Base-by-base conservation (phyloP, 2,888 invertebrate species). In the Philereme transversata region DNA sequence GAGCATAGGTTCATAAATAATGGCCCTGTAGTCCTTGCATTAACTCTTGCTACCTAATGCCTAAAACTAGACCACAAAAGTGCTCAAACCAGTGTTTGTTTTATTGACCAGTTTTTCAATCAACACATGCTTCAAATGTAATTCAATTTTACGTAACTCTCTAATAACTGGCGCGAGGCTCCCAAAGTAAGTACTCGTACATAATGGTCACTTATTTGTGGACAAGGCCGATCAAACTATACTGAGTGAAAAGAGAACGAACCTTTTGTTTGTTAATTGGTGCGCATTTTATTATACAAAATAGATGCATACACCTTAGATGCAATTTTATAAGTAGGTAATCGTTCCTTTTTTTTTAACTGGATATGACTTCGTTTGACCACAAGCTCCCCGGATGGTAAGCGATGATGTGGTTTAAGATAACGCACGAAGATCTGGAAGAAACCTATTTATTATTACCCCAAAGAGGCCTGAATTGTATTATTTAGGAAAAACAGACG, bases 111-210 rank as follows among this genome's bases (percentile, higher is more conserved):
- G 81, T 84, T 82, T 82, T 83, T 79, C 76, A 71, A 78, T 74
- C 74, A 75, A 77, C 77, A 79, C 76, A 77, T 73, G 74, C 71
- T 69, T 68, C 72, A 76, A 77, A 79, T 76, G 77, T 80, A 76
- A 77, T 74, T 69, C 66, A 74, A 73, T 71, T 84, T 88, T 87
- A 86, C 87, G 88, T 86, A 87, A 87, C 79, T 65, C 64, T 71
- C 72, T 77, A 78, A 80, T 77, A 83, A 76, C 76, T 83, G 71
- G 87, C 81, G 81, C 86, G 86, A 86, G 88, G 86, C 81, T 84
- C 76, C 74, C 62, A 79, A 77, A 77, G 78, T 41, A 40, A 22
- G 40, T 40, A 38, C 38, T 8, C n/a, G n/a, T 38, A 57, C 38
- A 10, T 57, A 85, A 83, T 81, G 79, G 77, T 74, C 77, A 75